Evolutionary conservation across 2,888 invertebrate species (phyloP).

Genomic region (Synergus umbraculus): DNA sequence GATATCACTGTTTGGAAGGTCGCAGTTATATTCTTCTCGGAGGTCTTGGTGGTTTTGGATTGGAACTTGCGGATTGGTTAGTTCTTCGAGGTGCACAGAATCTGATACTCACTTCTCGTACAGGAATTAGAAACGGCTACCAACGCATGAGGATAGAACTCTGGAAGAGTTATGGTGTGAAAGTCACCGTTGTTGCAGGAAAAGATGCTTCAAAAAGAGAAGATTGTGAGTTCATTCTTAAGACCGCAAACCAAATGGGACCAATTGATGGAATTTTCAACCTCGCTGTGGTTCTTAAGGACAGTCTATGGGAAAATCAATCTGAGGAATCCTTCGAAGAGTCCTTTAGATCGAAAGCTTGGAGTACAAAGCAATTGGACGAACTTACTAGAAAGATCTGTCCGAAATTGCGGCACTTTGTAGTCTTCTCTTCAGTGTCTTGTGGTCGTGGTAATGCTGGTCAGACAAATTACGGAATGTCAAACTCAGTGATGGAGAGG

Average conservation of each 20-base stretch:
- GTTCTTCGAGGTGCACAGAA: constrained; percentile 89
- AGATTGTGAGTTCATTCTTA: constrained; percentile 86
- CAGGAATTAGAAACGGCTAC: constrained; percentile 89
- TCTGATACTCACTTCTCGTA: constrained; percentile 88
- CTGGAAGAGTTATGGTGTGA: constrained; percentile 86
- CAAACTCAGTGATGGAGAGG: constrained; percentile 80
- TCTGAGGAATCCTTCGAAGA: constrained; percentile 78
- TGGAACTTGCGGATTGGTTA: constrained; percentile 93
- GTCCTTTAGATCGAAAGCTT: constrained; percentile 80
- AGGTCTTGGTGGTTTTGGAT: constrained; percentile 94
- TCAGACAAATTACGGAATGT: constrained; percentile 83
- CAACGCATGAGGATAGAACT: constrained; percentile 84
- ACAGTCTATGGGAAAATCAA: constrained; percentile 80
- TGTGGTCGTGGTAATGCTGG: constrained; percentile 83
- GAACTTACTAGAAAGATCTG: constrained; percentile 53
- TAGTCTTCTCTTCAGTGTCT: constrained; percentile 83
- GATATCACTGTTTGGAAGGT: constrained; percentile 78
- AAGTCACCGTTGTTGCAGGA: constrained; percentile 83
- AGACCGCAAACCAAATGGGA: constrained; percentile 78
- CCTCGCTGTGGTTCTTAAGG: constrained; percentile 81
- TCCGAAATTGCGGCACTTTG: constrained; percentile 78
- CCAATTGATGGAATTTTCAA: constrained; percentile 84
- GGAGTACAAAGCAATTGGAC: constrained; percentile 53
- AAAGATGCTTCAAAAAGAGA: constrained; percentile 83
- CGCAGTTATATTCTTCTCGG: constrained; percentile 84